Percentiles rank a stretch among this genome's conserved stretches.
These are phyloP conservation scores for Cyclopterus lumpus DNA, from an alignment of 2,797 vertebrate genomes.

Conservation along the genomic window DNA sequence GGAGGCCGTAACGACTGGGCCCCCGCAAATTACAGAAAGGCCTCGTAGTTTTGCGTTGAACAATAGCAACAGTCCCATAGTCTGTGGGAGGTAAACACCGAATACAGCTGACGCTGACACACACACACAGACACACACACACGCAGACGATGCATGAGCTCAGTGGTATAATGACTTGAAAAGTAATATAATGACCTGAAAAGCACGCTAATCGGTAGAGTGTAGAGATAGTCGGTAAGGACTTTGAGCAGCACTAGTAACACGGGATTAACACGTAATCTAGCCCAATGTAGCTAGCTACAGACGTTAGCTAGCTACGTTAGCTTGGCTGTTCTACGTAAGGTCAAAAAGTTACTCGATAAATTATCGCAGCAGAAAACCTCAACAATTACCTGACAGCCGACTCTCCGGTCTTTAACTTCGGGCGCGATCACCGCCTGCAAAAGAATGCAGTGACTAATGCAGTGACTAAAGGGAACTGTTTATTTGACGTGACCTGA, in stretches of 20 bases:
- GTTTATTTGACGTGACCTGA: slow-evolving; percentile 30
- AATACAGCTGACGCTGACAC: slow-evolving; percentile 13
- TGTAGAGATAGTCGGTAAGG: not conserved
- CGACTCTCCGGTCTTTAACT: not conserved
- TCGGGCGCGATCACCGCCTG: not conserved
- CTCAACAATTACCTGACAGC: slow-evolving; percentile 20
- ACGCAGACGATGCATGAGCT: not conserved
- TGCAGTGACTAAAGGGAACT: not conserved
- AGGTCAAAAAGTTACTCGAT: slow-evolving; percentile 1
- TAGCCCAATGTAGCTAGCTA: slow-evolving; percentile 1
- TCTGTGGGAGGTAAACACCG: not conserved
- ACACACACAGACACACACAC: not conserved
- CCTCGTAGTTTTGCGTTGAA: slow-evolving; percentile 15
- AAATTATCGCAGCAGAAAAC: not conserved
- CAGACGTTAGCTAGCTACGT: slow-evolving; percentile 33
- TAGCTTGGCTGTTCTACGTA: slow-evolving; percentile 33
- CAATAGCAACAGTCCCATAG: slow-evolving; percentile 19
- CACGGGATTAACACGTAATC: not conserved
- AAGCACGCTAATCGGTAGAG: rapidly evolving
- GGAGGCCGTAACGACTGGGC: not conserved
- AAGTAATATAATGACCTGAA: not conserved
- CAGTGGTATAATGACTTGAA: not conserved
- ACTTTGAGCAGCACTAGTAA: not conserved
- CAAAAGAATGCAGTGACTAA: not conserved
- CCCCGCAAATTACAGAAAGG: slow-evolving; percentile 33